Percentiles rank a stretch among this genome's conserved stretches.
Evolutionary conservation across 2,113 vertebrate species (phyloP).

Genomic region (Meriones unguiculatus): DNA sequence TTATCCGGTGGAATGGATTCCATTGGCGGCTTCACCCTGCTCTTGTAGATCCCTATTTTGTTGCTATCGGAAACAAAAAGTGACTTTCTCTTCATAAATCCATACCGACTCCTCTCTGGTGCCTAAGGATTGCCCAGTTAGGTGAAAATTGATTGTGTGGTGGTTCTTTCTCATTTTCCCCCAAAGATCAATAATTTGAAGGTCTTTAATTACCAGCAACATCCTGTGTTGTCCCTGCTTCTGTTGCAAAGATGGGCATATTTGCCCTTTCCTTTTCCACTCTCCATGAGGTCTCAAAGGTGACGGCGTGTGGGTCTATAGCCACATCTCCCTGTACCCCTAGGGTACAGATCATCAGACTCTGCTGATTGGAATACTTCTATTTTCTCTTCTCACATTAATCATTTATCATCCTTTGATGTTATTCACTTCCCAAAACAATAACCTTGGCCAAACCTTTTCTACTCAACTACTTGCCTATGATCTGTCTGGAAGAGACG

Average conservation of each 20-base stretch:
- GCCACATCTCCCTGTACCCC: slow-evolving; percentile 64
- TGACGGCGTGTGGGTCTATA: slow-evolving; percentile 43
- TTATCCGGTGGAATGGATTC: slow-evolving; percentile 38
- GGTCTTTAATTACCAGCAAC: slow-evolving; percentile 63
- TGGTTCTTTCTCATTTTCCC: slow-evolving; percentile 35
- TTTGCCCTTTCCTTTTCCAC: slow-evolving; percentile 48
- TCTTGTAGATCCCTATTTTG: not conserved
- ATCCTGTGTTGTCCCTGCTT: slow-evolving; percentile 8
- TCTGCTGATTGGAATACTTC: slow-evolving; percentile 27
- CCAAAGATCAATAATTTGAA: slow-evolving; percentile 57
- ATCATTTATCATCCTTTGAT: slow-evolving; percentile 27
- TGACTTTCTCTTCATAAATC: slow-evolving; percentile 27
- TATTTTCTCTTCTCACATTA: slow-evolving; percentile 36
- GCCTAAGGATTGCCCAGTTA: slow-evolving; percentile 21
- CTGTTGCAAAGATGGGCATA: slow-evolving; percentile 42
- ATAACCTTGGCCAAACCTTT: not conserved
- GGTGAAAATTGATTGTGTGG: slow-evolving; percentile 30
- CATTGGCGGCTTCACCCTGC: not conserved
- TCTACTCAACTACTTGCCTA: not conserved
- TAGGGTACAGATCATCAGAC: not conserved
- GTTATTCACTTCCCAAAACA: slow-evolving; percentile 38
- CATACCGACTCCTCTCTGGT: not conserved
- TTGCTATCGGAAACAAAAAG: slow-evolving; percentile 30
- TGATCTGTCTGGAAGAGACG: slow-evolving; percentile 46
- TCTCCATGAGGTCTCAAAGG: slow-evolving; percentile 56